These are phyloP conservation scores for Halcyon leucocephala DNA, from an alignment of 2,797 vertebrate species.

Conservation along the genomic window DNA sequence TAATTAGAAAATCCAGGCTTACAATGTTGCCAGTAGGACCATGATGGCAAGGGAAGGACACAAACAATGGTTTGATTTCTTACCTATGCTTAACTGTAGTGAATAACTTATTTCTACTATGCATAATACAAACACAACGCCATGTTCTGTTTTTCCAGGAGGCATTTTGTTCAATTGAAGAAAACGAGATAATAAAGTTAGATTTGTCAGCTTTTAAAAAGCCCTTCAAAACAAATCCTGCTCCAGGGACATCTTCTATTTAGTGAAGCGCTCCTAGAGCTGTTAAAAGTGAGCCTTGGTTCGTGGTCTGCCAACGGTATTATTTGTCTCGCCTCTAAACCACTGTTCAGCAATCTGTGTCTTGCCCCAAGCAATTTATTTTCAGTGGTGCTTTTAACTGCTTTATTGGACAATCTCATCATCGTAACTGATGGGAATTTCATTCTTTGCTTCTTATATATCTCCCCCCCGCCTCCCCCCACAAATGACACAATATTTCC, in stretches of 20 bases:
- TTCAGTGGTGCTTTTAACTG: conserved; percentile 29
- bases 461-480: no score
- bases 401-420: conserved; percentile 57
- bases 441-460: neutral
- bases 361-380: conserved; percentile 50
- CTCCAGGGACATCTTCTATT: conserved; percentile 42
- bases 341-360: conserved; percentile 15
- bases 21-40: neutral
- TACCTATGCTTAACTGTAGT: neutral
- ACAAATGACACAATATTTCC: neutral
- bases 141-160: neutral
- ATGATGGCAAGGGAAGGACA: neutral
- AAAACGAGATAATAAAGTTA: conserved; percentile 49
- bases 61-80: neutral
- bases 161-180: neutral
- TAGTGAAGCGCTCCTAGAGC: neutral
- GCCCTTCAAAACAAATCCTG: conserved; percentile 58
- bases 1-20: neutral
- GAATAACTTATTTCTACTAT: neutral
- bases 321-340: conserved; percentile 50
- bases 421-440: conserved; percentile 39
- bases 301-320: neutral
- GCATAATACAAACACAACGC: neutral
- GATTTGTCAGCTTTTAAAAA: conserved; percentile 57
- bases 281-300: conserved; percentile 29